Conservation (phyloP, 2,888 invertebrate species). For the Unio delphinus region DNA sequence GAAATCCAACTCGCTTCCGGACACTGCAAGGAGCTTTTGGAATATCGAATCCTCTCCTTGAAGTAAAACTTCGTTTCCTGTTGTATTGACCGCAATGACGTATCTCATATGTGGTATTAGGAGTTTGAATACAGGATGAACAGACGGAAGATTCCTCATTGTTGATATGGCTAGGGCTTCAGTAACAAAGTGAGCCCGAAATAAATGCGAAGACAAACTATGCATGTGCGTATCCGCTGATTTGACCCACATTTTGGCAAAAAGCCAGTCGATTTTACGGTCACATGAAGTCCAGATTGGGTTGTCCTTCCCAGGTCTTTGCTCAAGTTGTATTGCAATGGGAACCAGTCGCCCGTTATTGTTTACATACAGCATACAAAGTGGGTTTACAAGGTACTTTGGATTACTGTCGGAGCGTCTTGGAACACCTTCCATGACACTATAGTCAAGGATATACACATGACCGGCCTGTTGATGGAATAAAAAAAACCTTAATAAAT, state of each 20-base stretch:
- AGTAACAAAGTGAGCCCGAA: conserved; percentile 24
- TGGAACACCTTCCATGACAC: conserved; percentile 17
- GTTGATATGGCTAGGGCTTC: conserved; percentile 25
- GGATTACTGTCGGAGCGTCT: conserved; percentile 9
- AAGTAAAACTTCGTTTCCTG: conserved; percentile 21
- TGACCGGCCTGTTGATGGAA: conserved; percentile 26
- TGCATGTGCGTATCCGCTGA: conserved; percentile 29
- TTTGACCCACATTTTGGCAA: conserved; percentile 30
- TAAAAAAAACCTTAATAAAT: background rate
- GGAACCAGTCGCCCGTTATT: conserved; percentile 23
- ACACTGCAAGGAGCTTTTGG: conserved; percentile 20
- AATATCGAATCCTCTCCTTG: conserved; percentile 27
- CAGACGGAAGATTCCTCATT: conserved; percentile 25
- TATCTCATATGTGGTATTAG: conserved; percentile 25
- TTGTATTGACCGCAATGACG: conserved; percentile 25
- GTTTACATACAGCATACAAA: conserved; percentile 30
- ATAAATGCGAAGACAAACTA: conserved; percentile 24
- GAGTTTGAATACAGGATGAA: conserved; percentile 32
- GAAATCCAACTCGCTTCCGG: conserved; percentile 13
- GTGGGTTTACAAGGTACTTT: conserved; percentile 18
- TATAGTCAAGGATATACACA: conserved; percentile 30
- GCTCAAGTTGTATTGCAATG: conserved; percentile 32
- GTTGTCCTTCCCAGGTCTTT: conserved; percentile 21
- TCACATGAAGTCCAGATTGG: conserved; percentile 36
- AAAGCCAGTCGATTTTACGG: conserved; percentile 25